Evolutionary conservation across 2,113 vertebrate species (phyloP), one percentile per base, ranked within the genome.

Genomic region (Atherinomorus stipes): DNA sequence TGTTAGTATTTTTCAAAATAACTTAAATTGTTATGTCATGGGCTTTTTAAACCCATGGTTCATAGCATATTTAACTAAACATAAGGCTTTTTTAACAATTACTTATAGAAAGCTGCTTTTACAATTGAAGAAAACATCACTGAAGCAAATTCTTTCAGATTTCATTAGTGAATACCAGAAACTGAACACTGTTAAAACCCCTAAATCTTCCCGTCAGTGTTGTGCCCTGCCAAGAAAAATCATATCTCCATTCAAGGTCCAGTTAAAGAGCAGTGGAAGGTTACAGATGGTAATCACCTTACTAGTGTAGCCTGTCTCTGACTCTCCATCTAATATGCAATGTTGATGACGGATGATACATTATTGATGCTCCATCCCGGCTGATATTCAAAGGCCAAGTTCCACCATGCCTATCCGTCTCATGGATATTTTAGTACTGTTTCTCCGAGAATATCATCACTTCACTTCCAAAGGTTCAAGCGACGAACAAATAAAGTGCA

Each of bases 251-350:
- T 73, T 83, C 84, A 74, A 78, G 79, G 80, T 76, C 81, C 78
- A 52, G 66, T 76, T 71, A 71, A 79, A 85, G 71, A 85, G 81
- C 58, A 42, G 61, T 51, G 52, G 68, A 77, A 67, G 72, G 80
- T 83, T 85, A 84, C 81, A 62, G 73, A 76, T 87, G 74, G 70
- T 77, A 79, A 81, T 86, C 83, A 89, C 84, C 78, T 84, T 49
- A 71, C 78, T 44, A 80, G 64, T 69, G 58, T 74, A 74, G 84
- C 69, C 85, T 79, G 83, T 88, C 87, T 85, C 82, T 37, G 22
- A 78, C 58, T 64, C 57, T 60, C 49, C 80, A 89, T 91, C 83
- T 84, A 82, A 91, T 88, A 88, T 91, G 89, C 86, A 87, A 85
- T 57, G 47, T 51, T 84, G 87, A 85, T 86, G 88, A 80, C 83